Conservation (phyloP, 2,113 vertebrate genomes). For the Clarias magur region DNA sequence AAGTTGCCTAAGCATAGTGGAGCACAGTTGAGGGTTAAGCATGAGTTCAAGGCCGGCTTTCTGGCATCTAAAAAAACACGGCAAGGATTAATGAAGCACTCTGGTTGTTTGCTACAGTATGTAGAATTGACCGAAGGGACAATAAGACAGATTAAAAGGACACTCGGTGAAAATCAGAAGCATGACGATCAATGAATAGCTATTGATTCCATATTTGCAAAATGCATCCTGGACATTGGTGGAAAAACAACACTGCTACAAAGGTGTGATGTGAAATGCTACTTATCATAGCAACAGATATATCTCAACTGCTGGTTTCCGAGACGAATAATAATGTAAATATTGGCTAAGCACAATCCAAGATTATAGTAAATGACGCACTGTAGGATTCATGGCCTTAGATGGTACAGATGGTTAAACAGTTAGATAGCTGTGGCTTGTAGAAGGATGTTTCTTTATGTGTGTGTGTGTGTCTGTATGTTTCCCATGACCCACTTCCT, state of each 20-base stretch:
- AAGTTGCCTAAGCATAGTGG: neutral
- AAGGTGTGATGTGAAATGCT: neutral
- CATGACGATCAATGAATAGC: neutral
- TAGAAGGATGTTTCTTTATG: conserved; percentile 8
- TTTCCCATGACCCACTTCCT: conserved; percentile 56
- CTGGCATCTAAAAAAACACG: neutral
- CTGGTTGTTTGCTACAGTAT: neutral
- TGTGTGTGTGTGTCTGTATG: conserved; percentile 41
- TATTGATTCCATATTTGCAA: neutral
- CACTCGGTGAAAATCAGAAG: neutral
- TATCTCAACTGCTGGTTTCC: neutral
- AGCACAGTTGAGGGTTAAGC: neutral
- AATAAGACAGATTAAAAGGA: neutral
- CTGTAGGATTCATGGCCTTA: neutral
- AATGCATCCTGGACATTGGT: neutral
- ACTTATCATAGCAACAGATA: neutral
- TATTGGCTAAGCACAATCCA: neutral
- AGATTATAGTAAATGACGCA: neutral
- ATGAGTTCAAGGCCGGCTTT: neutral
- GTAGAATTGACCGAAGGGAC: neutral
- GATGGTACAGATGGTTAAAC: neutral
- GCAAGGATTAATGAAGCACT: neutral
- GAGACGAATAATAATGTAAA: neutral
- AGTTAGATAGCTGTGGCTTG: neutral
- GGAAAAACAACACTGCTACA: neutral